These are phyloP conservation scores for Galeopterus variegatus DNA, from an alignment of 2,113 vertebrate genomes.

Conservation along the genomic window DNA sequence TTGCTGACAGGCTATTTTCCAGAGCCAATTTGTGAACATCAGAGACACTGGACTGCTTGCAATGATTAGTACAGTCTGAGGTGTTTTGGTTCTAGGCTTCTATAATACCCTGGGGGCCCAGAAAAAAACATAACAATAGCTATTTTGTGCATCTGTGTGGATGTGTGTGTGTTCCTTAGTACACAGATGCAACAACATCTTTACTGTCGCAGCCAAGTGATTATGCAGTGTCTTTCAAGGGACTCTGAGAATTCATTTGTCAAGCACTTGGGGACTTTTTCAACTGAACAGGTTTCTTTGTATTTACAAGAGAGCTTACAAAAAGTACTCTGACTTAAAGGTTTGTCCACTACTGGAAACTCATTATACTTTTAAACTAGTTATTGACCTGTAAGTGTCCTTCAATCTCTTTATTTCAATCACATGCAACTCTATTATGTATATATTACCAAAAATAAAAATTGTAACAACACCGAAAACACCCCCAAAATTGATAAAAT, in stretches of 20 bases:
- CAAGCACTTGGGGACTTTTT: background rate
- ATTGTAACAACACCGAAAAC: background rate
- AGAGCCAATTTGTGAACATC: conserved; percentile 13
- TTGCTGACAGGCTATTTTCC: conserved; percentile 4
- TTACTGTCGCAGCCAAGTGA: background rate
- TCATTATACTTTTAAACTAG: background rate
- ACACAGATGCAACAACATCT: background rate
- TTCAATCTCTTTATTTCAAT: background rate
- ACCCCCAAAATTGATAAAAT: background rate
- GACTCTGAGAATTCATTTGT: background rate
- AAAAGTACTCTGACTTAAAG: background rate
- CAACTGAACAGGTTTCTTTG: background rate
- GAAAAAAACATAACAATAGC: background rate
- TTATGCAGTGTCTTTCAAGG: background rate
- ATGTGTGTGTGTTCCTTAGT: background rate
- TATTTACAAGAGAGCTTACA: background rate
- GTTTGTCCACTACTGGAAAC: background rate
- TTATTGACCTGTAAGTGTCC: background rate
- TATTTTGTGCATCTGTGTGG: background rate
- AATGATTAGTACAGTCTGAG: background rate
- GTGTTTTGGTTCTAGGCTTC: background rate
- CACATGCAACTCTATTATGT: background rate
- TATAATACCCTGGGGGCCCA: background rate
- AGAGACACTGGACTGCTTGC: background rate
- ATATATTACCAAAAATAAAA: background rate